phyloP scores from a whole-genome alignment of 1,140 invertebrate genomes.

The Cherax quadricarinatus region DNA sequence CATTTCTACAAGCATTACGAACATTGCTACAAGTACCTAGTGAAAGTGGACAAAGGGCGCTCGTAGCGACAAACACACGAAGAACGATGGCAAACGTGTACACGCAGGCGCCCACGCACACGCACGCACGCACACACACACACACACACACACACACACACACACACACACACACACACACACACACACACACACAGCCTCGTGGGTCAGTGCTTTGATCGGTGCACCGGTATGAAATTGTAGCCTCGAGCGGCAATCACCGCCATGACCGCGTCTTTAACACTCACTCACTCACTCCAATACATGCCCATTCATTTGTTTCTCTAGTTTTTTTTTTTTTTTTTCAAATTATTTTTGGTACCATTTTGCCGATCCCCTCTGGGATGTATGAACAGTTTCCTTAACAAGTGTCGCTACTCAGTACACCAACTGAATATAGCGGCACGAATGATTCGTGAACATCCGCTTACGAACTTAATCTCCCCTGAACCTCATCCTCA shows the following conservation, averaged over 20 bases:
- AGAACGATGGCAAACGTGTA: not conserved
- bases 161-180: not conserved
- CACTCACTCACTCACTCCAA: conserved; percentile 21
- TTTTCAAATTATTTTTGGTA: too few species aligned
- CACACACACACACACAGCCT: conserved; percentile 16
- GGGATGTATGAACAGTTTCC: too few species aligned
- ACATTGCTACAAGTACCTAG: too few species aligned
- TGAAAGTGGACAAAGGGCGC: too few species aligned
- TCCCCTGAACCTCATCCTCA: too few species aligned
- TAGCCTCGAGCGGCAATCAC: not conserved
- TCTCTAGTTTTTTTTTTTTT: too few species aligned
- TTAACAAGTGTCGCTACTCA: too few species aligned
- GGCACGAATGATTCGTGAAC: too few species aligned
- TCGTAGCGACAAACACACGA: too few species aligned
- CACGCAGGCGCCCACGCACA: not conserved
- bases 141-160: conserved; percentile 9
- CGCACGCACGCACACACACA: not conserved
- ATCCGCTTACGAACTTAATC: too few species aligned
- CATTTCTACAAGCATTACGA: not conserved
- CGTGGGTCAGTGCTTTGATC: not conserved
- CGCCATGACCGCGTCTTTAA: conserved; percentile 5
- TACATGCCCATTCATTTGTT: conserved; percentile 19
- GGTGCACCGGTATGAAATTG: conserved; percentile 12
- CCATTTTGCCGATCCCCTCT: too few species aligned
- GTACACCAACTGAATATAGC: too few species aligned